Conservation (phyloP, 2,113 vertebrate genomes). For the Thymallus thymallus region DNA sequence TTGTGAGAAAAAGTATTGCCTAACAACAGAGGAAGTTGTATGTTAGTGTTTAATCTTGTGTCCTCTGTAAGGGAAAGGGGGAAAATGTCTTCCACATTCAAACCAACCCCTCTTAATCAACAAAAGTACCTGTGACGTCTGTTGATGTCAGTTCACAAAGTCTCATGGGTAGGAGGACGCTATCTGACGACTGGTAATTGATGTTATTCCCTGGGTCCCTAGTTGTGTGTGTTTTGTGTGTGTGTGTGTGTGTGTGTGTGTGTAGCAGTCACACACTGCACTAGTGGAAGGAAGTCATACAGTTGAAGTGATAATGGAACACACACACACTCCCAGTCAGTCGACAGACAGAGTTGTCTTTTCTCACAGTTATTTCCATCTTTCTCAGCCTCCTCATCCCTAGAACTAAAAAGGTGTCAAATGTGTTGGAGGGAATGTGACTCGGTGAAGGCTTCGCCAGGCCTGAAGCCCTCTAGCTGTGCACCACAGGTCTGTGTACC, state of each 20-base stretch:
- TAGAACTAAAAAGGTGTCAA: not conserved
- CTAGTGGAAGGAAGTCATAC: not conserved
- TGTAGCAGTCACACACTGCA: slow-evolving; percentile 3
- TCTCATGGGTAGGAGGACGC: not conserved
- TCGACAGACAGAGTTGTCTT: not conserved
- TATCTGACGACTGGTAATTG: not conserved
- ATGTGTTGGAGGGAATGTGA: not conserved
- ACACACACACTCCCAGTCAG: not conserved
- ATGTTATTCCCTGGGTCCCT: not conserved
- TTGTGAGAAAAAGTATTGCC: not conserved
- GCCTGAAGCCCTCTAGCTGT: not conserved
- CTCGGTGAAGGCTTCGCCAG: not conserved
- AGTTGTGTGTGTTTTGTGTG: not conserved
- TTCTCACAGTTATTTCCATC: not conserved
- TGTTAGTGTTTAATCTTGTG: not conserved
- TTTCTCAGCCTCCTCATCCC: not conserved
- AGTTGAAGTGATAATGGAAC: slow-evolving; percentile 32
- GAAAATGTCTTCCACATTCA: no score
- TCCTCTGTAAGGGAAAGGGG: not conserved
- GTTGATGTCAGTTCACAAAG: not conserved
- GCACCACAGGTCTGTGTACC: no score
- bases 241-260: slow-evolving; percentile 1
- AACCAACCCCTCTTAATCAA: no score
- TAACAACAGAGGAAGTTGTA: not conserved
- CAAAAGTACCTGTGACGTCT: not conserved